Evolutionary conservation across 2,888 invertebrate genomes (phyloP), one percentile per base, ranked within the genome.

Genomic region (Alloplasta piceator): DNA sequence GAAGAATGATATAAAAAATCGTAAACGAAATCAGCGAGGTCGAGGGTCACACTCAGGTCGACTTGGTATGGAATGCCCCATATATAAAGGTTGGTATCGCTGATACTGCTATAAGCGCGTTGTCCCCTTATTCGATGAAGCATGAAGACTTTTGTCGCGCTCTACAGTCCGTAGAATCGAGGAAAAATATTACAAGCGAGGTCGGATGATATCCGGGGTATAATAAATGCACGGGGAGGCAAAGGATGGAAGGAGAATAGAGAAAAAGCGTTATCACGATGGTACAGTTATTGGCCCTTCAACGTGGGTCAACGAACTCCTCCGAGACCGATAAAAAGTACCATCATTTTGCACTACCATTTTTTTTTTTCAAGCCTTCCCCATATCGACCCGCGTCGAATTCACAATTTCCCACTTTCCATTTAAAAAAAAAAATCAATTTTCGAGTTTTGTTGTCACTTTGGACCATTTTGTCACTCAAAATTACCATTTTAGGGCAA

Each of bases 101-200:
- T 41, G 38, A 66, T 39, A n/a, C 14, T 14, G 7, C 12, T 52
- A 52, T 50, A 52, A 67, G 60, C 52, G 46, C 48, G 61, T 60
- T 52, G 72, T 75, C 60, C 71, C 71, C 50, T 66, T 38, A 71
- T 26, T 63, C 80, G 76, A 72, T 70, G 75, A 71, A 80, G 67
- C 80, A 52, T 64, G 64, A 60, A 71, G 76, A 73, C 52, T 26
- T 26, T 26, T 46, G 55, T 64, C 70, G 70, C 64, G 26, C 41
- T 39, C 26, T 26, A 26, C 43, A 10, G 39, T 61, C 68, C 56
- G 63, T 58, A 56, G 66, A 76, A 68, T 67, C 76, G 76, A 76
- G 72, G 60, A 72, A 71, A 43, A 80, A 70, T 75, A 52, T 41
- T 52, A 73, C 16, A 61, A 14, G 9, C 41, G 50, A 50, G 50